Evolutionary conservation across 2,888 invertebrate genomes (phyloP).

Genomic region (Xylota segnis): DNA sequence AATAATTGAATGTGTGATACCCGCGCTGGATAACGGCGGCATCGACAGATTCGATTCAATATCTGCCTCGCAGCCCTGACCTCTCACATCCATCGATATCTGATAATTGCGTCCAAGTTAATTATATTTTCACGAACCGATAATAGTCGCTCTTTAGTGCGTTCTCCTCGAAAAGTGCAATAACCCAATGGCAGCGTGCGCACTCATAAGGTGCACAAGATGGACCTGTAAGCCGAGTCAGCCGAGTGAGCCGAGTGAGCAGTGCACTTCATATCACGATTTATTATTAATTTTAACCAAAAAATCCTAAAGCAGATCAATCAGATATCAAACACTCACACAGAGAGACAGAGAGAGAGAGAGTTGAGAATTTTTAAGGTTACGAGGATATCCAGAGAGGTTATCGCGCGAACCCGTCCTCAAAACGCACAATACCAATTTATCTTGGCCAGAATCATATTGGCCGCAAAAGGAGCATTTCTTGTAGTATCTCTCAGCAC

Average conservation of each 20-base stretch:
- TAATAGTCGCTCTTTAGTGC: conserved; percentile 68
- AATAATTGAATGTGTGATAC: conserved; percentile 62
- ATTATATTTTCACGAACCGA: conserved; percentile 63
- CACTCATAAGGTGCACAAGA: conserved; percentile 43
- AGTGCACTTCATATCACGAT: conserved; percentile 64
- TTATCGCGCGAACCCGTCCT: conserved; percentile 75
- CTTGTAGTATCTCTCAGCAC: conserved; percentile 63
- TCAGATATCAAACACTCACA: conserved; percentile 66
- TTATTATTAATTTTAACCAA: conserved; percentile 74
- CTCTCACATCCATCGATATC: conserved; percentile 31
- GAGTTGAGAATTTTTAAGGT: conserved; percentile 50
- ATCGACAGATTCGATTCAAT: conserved; percentile 51
- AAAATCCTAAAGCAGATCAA: conserved; percentile 71
- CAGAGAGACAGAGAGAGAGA: conserved; percentile 1
- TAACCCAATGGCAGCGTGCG: conserved; percentile 27
- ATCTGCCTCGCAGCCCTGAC: conserved; percentile 50
- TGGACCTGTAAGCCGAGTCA: neutral
- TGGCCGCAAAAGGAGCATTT: conserved; percentile 72
- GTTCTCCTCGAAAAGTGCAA: conserved; percentile 7
- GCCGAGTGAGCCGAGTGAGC: neutral
- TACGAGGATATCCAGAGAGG: conserved; percentile 74
- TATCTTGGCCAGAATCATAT: conserved; percentile 74
- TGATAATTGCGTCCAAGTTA: conserved; percentile 55
- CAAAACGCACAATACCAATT: conserved; percentile 76
- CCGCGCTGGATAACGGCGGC: conserved; percentile 17